A percentile compares a stretch with the other conserved stretches of the same genome.
These are phyloP conservation scores for Melitaea cinxia DNA, from an alignment of 1,140 invertebrate genomes.

Conservation along the genomic window DNA sequence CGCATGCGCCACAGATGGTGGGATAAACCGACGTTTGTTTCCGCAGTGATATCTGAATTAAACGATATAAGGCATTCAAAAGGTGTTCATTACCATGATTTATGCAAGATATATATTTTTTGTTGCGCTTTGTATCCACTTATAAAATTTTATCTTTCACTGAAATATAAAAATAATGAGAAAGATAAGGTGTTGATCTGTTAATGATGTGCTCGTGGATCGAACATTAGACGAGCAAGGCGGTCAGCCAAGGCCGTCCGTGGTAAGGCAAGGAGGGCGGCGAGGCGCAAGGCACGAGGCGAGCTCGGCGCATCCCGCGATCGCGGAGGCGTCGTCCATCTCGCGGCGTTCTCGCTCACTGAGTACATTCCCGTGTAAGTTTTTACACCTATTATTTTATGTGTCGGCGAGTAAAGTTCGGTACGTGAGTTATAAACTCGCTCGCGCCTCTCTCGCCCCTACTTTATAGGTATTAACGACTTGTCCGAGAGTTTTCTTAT, in stretches of 20 bases:
- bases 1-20: conserved; percentile 76
- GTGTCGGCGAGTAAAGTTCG: conserved; percentile 81
- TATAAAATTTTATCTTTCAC: conserved; percentile 41
- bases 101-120: conserved; percentile 76
- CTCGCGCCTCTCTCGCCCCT: conserved; percentile 79
- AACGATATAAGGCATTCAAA: conserved; percentile 76
- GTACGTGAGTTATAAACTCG: conserved; percentile 82
- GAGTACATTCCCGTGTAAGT: conserved; percentile 81
- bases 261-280: conserved; percentile 18
- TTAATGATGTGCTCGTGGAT: not conserved
- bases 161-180: not conserved
- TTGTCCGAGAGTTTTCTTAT: conserved; percentile 82
- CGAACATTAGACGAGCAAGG: conserved; percentile 3
- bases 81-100: conserved; percentile 81
- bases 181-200: conserved; percentile 2
- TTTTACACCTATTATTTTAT: conserved; percentile 82
- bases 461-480: conserved; percentile 82
- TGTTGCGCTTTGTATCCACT: conserved; percentile 57
- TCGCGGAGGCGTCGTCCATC: conserved; percentile 65
- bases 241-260: conserved; percentile 9
- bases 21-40: conserved; percentile 80
- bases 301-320: conserved; percentile 21
- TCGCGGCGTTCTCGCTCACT: conserved; percentile 69
- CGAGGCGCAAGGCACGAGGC: conserved; percentile 5
- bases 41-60: conserved; percentile 82